Base-by-base conservation (phyloP, 1,140 invertebrate genomes). In the Ostrea edulis region DNA sequence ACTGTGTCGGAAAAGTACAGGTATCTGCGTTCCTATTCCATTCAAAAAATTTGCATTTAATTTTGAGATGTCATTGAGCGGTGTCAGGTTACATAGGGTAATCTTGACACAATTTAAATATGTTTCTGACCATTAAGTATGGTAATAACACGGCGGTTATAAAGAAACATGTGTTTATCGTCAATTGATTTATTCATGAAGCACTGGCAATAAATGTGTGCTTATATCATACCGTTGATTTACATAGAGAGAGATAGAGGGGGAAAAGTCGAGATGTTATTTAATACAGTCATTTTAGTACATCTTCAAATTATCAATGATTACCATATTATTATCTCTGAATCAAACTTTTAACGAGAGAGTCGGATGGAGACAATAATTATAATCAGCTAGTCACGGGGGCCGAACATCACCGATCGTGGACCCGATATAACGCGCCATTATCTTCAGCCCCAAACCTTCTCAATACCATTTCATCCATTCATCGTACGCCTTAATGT, bases 111-210 rank as follows among this genome's bases (percentile, higher is more conserved):
- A 77, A 29, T 77, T 77, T 77, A 77, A 77, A 77, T 77, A 77
- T 25, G 68, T 77, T 77, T 77, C 29, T 77, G 68, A 77, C 68
- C 68, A 77, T 77, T 77, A 77, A 12, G 25, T 77, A 29, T 77
- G 68, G 25, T 77, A 35, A 44, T 77, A 25, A 77, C 35, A 62
- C n/a, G 55, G 14, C 14, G 20, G 55, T 62, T 62, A 77, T 11
- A 77, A 14, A 77, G 29, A 25, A 14, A 29, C 68, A 35, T 77
- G 25, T 77, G 22, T 77, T 77, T 35, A 77, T 77, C 29, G 68
- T 77, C 25, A 77, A 77, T 77, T 77, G 68, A 77, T 77, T 77
- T 77, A 77, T 77, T 77, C 29, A 77, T 35, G 68, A 77, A 77
- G 25, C 22, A 35, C 68, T 71, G 68, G 68, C 68, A 77, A 77